Percentiles rank a stretch among this genome's conserved stretches.
Evolutionary conservation across 1,140 invertebrate genomes (phyloP).

Genomic region (Pygmarrhopalites habei): DNA sequence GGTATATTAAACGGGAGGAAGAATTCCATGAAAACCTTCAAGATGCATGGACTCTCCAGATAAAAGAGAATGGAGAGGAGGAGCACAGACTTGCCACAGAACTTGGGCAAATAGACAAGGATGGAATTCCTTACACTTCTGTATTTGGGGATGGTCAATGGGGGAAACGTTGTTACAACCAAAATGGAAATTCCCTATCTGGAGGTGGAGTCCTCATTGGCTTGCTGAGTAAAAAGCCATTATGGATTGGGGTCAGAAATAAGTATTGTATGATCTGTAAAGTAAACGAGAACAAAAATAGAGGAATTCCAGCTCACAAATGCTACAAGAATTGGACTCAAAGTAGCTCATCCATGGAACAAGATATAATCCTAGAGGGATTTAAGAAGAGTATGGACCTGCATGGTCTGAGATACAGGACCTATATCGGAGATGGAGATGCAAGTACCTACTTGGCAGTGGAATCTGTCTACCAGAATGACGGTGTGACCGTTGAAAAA

Average conservation of each 20-base stretch:
- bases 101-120: conserved; percentile 21
- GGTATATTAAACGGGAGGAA: background rate
- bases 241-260: conserved; percentile 44
- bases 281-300: background rate
- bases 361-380: conserved; percentile 40
- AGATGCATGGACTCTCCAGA: background rate
- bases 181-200: conserved; percentile 21
- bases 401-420: background rate
- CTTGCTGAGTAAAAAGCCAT: conserved; percentile 41
- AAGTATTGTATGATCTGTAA: conserved; percentile 44
- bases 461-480: background rate
- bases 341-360: conserved; percentile 41
- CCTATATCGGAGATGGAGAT: conserved; percentile 40
- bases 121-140: conserved; percentile 40
- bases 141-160: conserved; percentile 43
- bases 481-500: background rate
- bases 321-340: conserved; percentile 42
- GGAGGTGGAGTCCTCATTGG: conserved; percentile 43
- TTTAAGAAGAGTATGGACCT: conserved; percentile 26
- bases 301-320: conserved; percentile 22
- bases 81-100: conserved; percentile 22
- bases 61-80: conserved; percentile 19
- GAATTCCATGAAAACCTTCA: background rate
- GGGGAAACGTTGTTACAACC: conserved; percentile 41
- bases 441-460: background rate